Evolutionary conservation across 2,888 invertebrate genomes (phyloP), one percentile per base, ranked within the genome.

Genomic region (Neuroscelio doddi): DNA sequence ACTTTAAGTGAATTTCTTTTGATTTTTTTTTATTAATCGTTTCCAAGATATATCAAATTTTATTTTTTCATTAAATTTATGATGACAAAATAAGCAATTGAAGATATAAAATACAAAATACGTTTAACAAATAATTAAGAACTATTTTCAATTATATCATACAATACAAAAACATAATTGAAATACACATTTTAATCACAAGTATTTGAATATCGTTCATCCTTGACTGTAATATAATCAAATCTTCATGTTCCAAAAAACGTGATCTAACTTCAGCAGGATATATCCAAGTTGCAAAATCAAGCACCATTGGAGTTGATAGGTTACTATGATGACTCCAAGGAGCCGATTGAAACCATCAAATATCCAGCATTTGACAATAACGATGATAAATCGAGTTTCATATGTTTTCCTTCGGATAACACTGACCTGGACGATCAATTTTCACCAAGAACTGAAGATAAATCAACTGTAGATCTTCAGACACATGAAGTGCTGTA

Each of bases 331-430:
- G 55, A 73, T 42, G 50, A 69, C 26, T 16, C 65, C 24, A 62
- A 71, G 7, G 70, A 74, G 42, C 65, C 70, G 2, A 50, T 74
- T 16, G 72, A 78, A 58, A 68, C 73, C 5, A 45, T 76, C 15
- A 74, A 75, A 69, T 72, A 76, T 12, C 76, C 79, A 8, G 67
- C 64, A 1, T 75, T 75, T 47, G 58, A 68, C 10, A 71, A 74
- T 27, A 73, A 70, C 36, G 72, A 78, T 39, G 76, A 70, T 32
- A 73, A 68, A 64, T 70, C 71, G 10, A 76, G 72, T 42, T 75
- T 71, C 1, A 27, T 63, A 9, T 69, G 78, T n/a, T 21, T 21
- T 2, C 67, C 62, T 14, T 73, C 75, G 15, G 74, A 77, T 1
- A 68, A 64, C 16, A 73, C 73, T 0, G 76, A 77, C 32, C 71